phyloP scores from a whole-genome alignment of 2,888 invertebrate genomes.

The Esperia sulphurella region DNA sequence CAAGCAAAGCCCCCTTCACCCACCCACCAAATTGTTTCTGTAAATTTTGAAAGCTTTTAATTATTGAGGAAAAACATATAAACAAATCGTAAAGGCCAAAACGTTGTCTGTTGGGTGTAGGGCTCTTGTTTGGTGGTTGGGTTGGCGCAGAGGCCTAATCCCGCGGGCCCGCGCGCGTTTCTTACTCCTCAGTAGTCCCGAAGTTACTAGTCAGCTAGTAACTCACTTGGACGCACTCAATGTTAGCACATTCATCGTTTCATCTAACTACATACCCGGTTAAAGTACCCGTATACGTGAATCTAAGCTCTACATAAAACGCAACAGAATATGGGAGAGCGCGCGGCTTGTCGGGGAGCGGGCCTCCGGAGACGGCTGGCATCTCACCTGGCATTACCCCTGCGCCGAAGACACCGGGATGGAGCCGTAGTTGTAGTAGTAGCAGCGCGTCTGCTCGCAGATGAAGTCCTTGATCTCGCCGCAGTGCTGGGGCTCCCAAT shows the following conservation, averaged over 20 bases:
- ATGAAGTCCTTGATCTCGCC: conserved; percentile 91
- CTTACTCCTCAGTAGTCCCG: conserved; percentile 30
- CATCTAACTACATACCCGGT: conserved; percentile 13
- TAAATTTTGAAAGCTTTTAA: conserved; percentile 46
- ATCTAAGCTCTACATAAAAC: neutral
- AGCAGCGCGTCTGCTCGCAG: conserved; percentile 93
- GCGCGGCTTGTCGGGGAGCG: conserved; percentile 72
- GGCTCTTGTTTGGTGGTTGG: conserved; percentile 80
- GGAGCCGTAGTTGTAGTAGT: conserved; percentile 94
- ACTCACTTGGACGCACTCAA: conserved; percentile 31
- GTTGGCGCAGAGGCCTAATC: conserved; percentile 75
- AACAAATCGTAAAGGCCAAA: conserved; percentile 15
- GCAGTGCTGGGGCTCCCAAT: conserved; percentile 91
- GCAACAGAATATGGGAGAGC: conserved; percentile 29
- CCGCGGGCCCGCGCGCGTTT: conserved; percentile 70
- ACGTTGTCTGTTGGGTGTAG: conserved; percentile 68
- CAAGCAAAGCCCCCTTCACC: conserved; percentile 81
- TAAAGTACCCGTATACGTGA: conserved; percentile 9
- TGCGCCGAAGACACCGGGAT: conserved; percentile 93
- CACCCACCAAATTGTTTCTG: conserved; percentile 73
- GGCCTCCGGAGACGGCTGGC: conserved; percentile 78
- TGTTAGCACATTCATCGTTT: conserved; percentile 59
- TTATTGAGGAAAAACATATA: conserved; percentile 8
- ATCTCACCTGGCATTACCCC: conserved; percentile 93
- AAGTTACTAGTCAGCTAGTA: conserved; percentile 17